Base-by-base conservation (phyloP, 1,140 invertebrate genomes). In the Tigriopus japonicus region DNA sequence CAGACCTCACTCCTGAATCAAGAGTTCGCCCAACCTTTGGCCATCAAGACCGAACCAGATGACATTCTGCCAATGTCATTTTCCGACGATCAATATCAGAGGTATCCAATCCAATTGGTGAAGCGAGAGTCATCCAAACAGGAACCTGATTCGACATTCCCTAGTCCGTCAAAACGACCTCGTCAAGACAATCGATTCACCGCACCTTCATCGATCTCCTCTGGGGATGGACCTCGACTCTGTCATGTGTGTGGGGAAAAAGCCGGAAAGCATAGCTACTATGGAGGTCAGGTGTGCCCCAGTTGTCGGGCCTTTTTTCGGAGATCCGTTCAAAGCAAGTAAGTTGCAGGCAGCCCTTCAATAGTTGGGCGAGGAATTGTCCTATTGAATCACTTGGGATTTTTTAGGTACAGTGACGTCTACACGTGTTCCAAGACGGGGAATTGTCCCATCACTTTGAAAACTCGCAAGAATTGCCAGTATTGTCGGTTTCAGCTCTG, bases 271-370 rank as follows among this genome's bases (percentile, higher is more conserved):
- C 71, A 70, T 60, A 68, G 67, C 62, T 72, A 73, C 59, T 73
- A 74, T 62, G 72, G 72, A 17, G 72, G 71, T 9, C 64, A 73
- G 7, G 71, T 68, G 9, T 73, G 71, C 58, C 69, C 73, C 62
- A 68, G 66, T 58, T 73, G 71, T 62, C 71, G 72, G 60, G 72
- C 72, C 9, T 73, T 73, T 59, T 73, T 73, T 60, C 64, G 72
- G 6, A 62, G 72, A 10, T 68, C 70, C 9, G 71, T 73, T 21
- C 70, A 64, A 59, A 71, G 68, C 45, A 70, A 71, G 49, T 68
- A 49, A 49, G 45, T 21, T 49, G 45, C 2, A 17, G 10, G 45
- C 2, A 17, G 10, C 21, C 21, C 21, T 49, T 12, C n/a, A 49
- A 21, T 21, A 5, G n/a, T 49, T 6, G 10, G n/a, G 45, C 45